Evolutionary conservation across 2,113 vertebrate species (phyloP).

Genomic region (Sterna hirundo): DNA sequence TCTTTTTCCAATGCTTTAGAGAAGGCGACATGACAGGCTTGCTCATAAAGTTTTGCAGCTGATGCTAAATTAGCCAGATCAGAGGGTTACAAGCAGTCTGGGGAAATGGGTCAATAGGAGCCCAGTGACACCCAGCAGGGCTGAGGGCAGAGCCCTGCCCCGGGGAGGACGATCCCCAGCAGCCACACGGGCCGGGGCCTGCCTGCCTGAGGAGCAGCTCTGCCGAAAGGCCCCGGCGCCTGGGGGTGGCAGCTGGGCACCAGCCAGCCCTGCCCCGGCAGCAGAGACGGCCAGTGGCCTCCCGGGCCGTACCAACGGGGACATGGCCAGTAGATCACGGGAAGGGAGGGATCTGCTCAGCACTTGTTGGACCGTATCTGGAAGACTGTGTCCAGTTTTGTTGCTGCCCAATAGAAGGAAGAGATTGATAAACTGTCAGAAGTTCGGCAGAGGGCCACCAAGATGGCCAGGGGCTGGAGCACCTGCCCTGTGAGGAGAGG

Average conservation of each 20-base stretch:
- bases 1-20: neutral
- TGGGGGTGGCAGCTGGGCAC: neutral
- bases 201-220: neutral
- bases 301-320: fast-evolving
- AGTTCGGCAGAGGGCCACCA: neutral
- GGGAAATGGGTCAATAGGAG: neutral
- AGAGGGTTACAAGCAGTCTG: neutral
- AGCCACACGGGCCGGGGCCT: fast-evolving
- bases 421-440: neutral
- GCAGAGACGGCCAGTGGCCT: neutral
- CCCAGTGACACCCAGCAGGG: neutral
- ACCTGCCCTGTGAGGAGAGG: neutral
- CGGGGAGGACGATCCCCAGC: fast-evolving
- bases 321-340: fast-evolving
- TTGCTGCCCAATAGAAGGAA: neutral
- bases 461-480: neutral
- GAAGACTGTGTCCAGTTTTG: neutral
- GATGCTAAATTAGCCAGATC: neutral
- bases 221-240: neutral
- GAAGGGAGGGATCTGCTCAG: neutral
- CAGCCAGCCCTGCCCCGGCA: neutral
- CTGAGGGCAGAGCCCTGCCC: neutral
- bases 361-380: neutral
- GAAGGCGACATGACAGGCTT: fast-evolving
- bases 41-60: neutral